Conservation (phyloP, 2,888 invertebrate genomes). For the Nasonia oneida region DNA sequence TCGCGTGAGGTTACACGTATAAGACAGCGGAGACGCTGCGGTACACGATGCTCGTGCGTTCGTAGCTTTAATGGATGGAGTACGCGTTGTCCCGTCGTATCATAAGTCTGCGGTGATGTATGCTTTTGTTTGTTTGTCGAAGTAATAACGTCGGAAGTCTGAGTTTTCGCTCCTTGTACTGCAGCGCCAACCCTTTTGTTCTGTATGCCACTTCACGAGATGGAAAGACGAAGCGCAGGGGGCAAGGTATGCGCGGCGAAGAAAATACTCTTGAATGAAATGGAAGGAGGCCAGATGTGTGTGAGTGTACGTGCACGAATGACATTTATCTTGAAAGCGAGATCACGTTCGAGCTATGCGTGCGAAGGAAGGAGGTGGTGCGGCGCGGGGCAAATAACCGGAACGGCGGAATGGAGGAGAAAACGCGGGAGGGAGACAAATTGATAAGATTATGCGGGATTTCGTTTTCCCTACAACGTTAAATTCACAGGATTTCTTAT, state of each 20-base stretch:
- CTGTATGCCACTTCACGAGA: not conserved
- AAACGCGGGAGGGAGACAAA: not conserved
- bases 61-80: slow-evolving; percentile 52
- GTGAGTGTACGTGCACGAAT: not conserved
- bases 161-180: not conserved
- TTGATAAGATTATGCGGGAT: slow-evolving; percentile 46
- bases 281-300: slow-evolving; percentile 8
- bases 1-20: not conserved
- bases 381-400: too few species aligned
- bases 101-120: slow-evolving; percentile 56
- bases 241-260: not conserved
- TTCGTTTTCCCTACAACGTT: not conserved
- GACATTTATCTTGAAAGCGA: slow-evolving; percentile 48
- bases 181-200: slow-evolving; percentile 17
- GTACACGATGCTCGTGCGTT: too few species aligned
- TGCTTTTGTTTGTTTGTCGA: slow-evolving; percentile 61
- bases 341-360: slow-evolving; percentile 41
- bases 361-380: not conserved
- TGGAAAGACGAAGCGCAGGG: slow-evolving; percentile 12
- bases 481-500: too few species aligned
- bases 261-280: slow-evolving; percentile 43
- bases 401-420: too few species aligned
- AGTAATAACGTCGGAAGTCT: slow-evolving; percentile 61
- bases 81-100: slow-evolving; percentile 39
- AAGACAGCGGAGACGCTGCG: not conserved